Evolutionary conservation across 2,888 invertebrate genomes (phyloP).

Genomic region (Crematogaster levior): DNA sequence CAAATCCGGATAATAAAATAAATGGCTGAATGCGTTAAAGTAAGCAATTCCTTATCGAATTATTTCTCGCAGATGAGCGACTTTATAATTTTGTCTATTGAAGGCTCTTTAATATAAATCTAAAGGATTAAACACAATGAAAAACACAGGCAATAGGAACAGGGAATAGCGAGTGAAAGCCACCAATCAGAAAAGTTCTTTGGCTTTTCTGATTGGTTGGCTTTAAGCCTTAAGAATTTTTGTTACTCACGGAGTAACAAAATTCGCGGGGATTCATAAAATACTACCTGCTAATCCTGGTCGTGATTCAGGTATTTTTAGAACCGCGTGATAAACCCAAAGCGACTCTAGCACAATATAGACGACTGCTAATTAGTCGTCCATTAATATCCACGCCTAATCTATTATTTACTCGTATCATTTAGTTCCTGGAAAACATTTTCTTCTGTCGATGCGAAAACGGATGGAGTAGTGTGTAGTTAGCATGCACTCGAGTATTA

Average conservation of each 20-base stretch:
- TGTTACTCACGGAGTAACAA: background rate
- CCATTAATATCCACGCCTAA: background rate
- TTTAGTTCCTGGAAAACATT: background rate
- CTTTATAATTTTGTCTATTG: background rate
- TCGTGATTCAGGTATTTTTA: background rate
- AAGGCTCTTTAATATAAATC: too few species aligned
- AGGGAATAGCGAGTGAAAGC: too few species aligned
- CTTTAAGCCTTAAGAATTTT: too few species aligned
- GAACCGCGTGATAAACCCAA: background rate
- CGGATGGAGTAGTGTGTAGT: background rate
- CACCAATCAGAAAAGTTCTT: too few species aligned
- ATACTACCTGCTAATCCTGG: background rate
- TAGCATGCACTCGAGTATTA: background rate
- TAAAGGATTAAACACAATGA: too few species aligned
- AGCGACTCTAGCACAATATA: background rate
- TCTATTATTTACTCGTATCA: background rate
- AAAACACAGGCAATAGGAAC: too few species aligned
- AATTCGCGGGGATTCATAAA: background rate
- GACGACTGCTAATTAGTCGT: background rate
- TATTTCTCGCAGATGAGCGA: background rate
- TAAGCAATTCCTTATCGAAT: too few species aligned
- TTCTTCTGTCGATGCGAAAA: background rate
- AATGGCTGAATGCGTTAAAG: background rate
- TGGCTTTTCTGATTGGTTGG: too few species aligned
- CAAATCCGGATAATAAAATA: too few species aligned